These are phyloP conservation scores for Melangyna quadrimaculata DNA, from an alignment of 2,888 invertebrate genomes.

Conservation along the genomic window DNA sequence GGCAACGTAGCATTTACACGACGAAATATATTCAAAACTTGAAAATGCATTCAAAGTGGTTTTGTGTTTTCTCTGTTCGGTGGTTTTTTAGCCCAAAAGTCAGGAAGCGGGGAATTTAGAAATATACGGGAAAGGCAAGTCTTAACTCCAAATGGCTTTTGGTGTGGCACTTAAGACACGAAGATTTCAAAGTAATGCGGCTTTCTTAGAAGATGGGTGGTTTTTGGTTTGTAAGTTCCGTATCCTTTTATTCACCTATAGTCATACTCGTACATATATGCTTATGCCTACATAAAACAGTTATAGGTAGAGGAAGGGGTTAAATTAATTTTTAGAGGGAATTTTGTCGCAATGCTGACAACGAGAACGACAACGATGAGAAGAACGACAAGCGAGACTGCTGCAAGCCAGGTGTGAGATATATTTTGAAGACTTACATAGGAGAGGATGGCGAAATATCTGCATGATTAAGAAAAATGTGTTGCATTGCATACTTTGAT, in stretches of 20 bases:
- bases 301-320: conserved; percentile 2
- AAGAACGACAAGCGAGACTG: neutral
- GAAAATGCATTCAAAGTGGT: conserved; percentile 58
- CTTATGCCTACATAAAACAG: neutral
- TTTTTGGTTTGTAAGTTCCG: conserved; percentile 2
- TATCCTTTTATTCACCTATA: neutral
- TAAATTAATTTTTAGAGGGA: conserved; percentile 56
- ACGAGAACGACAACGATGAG: neutral
- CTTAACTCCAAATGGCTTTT: conserved; percentile 38
- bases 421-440: conserved; percentile 7
- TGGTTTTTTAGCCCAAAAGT: conserved; percentile 25
- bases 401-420: conserved; percentile 18
- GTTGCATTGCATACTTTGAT: neutral
- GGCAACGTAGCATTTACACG: neutral
- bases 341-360: conserved; percentile 56
- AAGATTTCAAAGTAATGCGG: conserved; percentile 50
- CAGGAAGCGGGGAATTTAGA: conserved; percentile 15
- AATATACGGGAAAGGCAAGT: conserved; percentile 13
- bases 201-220: conserved; percentile 21
- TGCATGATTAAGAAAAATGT: conserved; percentile 5
- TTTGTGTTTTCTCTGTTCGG: conserved; percentile 17
- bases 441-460: neutral
- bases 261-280: neutral
- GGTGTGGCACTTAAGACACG: conserved; percentile 38
- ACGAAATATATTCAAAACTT: conserved; percentile 28